Evolutionary conservation across 2,113 vertebrate species (phyloP).

Genomic region (Paedocypris sp.): DNA sequence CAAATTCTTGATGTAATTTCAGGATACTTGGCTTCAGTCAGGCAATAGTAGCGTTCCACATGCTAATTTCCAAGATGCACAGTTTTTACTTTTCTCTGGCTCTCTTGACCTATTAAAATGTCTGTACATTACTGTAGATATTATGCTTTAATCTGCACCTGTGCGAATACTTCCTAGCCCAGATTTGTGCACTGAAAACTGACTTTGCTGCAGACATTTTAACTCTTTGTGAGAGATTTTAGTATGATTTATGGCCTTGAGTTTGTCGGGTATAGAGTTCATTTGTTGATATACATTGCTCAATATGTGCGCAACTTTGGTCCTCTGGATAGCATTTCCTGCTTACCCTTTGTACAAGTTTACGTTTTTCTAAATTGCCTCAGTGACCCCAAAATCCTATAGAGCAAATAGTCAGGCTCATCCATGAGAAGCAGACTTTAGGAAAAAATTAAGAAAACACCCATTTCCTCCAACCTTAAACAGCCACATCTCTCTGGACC

Average conservation of each 20-base stretch:
- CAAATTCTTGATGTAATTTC: not conserved
- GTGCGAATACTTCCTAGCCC: slow-evolving; percentile 16
- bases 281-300: no score
- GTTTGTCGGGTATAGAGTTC: no score
- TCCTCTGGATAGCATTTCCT: slow-evolving; percentile 26
- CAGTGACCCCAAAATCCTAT: slow-evolving; percentile 15
- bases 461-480: not conserved
- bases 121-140: not conserved
- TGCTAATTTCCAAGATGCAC: no score
- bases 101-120: slow-evolving; percentile 4
- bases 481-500: not conserved
- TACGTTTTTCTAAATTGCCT: slow-evolving; percentile 8
- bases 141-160: slow-evolving; percentile 2
- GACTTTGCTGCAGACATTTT: no score
- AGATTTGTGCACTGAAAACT: slow-evolving; percentile 15
- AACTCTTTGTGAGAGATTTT: no score
- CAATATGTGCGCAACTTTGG: slow-evolving; percentile 21
- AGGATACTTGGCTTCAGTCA: not conserved
- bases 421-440: slow-evolving; percentile 17
- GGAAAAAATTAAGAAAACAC: slow-evolving; percentile 1
- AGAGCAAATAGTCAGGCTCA: slow-evolving; percentile 14
- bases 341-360: slow-evolving; percentile 23
- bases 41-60: no score
- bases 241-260: no score
- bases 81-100: no score